Evolutionary conservation across 2,888 invertebrate genomes (phyloP).

Genomic region (Chydorus sphaericus): DNA sequence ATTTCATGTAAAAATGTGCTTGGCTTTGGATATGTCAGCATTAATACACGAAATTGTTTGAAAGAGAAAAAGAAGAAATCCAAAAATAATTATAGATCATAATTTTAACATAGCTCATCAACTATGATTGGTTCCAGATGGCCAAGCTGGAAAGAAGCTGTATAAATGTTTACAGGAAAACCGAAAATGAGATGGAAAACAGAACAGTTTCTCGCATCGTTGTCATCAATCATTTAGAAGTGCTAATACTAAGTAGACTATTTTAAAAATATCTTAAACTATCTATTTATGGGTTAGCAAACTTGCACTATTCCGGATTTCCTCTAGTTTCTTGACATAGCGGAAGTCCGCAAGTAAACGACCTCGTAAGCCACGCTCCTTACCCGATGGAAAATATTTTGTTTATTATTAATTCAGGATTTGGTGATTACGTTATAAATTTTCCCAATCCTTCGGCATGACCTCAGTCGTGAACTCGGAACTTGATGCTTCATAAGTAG

Average conservation of each 20-base stretch:
- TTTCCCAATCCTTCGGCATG: too few species aligned
- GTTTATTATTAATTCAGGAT: too few species aligned
- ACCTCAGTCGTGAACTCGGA: background rate
- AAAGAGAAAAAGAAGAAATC: background rate
- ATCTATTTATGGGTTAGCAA: too few species aligned
- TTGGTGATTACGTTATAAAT: too few species aligned
- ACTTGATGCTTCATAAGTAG: background rate
- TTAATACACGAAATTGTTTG: background rate
- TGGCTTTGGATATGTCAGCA: background rate
- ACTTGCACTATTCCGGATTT: background rate
- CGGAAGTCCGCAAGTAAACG: too few species aligned
- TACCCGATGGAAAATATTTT: too few species aligned
- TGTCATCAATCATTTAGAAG: too few species aligned
- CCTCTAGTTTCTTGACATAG: too few species aligned
- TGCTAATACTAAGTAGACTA: too few species aligned
- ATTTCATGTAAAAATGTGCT: conserved; percentile 57
- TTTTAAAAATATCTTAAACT: too few species aligned
- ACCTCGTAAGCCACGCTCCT: too few species aligned
- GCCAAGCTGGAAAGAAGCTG: too few species aligned
- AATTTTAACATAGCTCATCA: background rate
- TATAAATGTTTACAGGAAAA: background rate
- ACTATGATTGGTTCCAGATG: background rate
- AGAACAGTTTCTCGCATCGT: background rate
- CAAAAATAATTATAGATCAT: background rate
- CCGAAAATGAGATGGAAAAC: background rate